Conservation (phyloP, 2,797 vertebrate species). For the Petrocephalus schoutedeni region DNA sequence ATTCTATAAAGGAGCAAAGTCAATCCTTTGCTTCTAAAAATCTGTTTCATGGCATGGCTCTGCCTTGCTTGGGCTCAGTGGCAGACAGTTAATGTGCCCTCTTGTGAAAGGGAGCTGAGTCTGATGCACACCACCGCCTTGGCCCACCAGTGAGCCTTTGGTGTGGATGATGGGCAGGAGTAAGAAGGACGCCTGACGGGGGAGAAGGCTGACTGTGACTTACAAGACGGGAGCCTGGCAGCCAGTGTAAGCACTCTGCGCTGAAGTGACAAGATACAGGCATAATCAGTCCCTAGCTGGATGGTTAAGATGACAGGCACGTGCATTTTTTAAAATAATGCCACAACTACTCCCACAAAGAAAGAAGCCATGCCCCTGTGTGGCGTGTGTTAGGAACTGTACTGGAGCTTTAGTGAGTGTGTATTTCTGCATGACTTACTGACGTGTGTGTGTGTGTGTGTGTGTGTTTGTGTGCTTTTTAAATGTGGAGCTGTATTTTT, state of each 20-base stretch:
- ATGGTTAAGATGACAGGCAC: conserved; percentile 36
- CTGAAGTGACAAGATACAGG: neutral
- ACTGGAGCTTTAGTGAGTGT: neutral
- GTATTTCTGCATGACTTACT: conserved; percentile 41
- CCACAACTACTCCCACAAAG: conserved; percentile 23
- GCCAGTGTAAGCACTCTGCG: conserved; percentile 30
- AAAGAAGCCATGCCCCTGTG: conserved; percentile 19
- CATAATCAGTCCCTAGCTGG: conserved; percentile 49
- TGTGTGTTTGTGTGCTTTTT: neutral
- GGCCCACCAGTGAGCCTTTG: conserved; percentile 10
- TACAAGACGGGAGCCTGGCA: neutral
- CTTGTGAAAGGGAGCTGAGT: conserved; percentile 28
- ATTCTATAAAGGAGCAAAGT: neutral
- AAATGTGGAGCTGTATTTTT: conserved; percentile 52
- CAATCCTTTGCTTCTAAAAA: neutral
- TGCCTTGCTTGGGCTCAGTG: neutral
- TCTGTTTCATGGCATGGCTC: neutral
- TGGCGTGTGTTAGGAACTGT: conserved; percentile 12
- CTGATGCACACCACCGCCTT: conserved; percentile 34
- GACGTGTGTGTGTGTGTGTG: neutral
- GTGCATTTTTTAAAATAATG: neutral
- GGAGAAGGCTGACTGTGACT: conserved; percentile 31
- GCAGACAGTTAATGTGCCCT: conserved; percentile 23
- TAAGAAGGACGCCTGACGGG: neutral
- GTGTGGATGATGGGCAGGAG: conserved; percentile 1